A percentile compares a stretch with the other conserved stretches of the same genome.
Conservation (phyloP, 92 coral and sea anemone species). For the Phenganax marumi region DNA sequence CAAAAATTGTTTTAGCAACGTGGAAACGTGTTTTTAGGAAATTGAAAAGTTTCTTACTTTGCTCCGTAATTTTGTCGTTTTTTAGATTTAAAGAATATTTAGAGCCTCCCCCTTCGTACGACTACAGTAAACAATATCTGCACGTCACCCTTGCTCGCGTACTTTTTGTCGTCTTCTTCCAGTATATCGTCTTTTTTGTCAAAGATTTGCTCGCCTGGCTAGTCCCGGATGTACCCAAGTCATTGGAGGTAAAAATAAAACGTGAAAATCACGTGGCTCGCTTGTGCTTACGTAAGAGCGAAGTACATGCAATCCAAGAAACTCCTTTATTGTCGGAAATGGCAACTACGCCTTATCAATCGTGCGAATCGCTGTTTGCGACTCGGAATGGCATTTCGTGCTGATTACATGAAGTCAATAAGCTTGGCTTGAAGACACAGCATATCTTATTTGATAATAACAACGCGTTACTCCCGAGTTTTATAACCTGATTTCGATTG, state of each 20-base stretch:
- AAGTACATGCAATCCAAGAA: conserved; percentile 67
- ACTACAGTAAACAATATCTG: conserved; percentile 79
- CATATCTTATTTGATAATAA: too few relatives aligned
- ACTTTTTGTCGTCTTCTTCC: conserved; percentile 80
- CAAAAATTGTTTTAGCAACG: too few relatives aligned
- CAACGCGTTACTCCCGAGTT: too few relatives aligned
- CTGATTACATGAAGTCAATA: background rate
- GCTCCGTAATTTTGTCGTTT: background rate
- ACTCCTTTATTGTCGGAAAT: background rate
- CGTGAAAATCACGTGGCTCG: conserved; percentile 87
- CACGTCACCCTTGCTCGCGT: conserved; percentile 82
- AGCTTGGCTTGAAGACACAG: background rate
- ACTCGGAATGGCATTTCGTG: background rate
- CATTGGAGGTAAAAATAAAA: conserved; percentile 79
- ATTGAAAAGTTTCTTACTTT: background rate
- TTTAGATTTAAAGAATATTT: conserved; percentile 36
- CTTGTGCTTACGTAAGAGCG: conserved; percentile 70
- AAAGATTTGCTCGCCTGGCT: conserved; percentile 80
- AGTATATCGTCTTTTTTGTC: conserved; percentile 84
- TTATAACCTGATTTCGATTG: too few relatives aligned
- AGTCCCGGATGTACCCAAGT: conserved; percentile 89
- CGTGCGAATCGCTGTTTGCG: background rate
- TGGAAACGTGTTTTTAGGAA: background rate
- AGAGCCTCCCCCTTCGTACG: conserved; percentile 44
- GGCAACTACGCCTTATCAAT: conserved; percentile 16